Evolutionary conservation across 2,888 invertebrate genomes (phyloP).

Genomic region (Empis livida): DNA sequence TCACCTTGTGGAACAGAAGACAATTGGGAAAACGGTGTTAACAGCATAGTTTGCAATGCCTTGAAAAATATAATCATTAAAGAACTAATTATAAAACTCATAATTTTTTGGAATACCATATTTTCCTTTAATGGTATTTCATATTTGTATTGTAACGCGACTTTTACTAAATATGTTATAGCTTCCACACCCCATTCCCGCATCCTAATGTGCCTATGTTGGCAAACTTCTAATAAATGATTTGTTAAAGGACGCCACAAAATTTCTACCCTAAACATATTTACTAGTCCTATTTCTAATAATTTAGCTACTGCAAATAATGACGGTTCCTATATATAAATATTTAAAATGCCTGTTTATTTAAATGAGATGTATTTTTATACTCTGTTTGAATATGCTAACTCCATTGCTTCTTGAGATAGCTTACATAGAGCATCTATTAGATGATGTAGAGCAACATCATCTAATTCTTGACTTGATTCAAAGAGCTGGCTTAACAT

Average conservation of each 20-base stretch:
- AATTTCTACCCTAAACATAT: conserved; percentile 84
- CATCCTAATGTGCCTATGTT: conserved; percentile 90
- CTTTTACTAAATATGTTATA: conserved; percentile 83
- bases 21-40: conserved; percentile 84
- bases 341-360: neutral
- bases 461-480: conserved; percentile 85
- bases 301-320: conserved; percentile 94
- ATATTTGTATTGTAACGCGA: conserved; percentile 79
- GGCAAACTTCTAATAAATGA: conserved; percentile 91
- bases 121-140: conserved; percentile 70
- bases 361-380: conserved; percentile 11
- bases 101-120: conserved; percentile 41
- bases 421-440: conserved; percentile 94
- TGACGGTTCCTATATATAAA: conserved; percentile 68
- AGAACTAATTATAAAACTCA: neutral
- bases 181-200: conserved; percentile 97
- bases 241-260: conserved; percentile 92
- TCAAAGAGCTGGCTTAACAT: conserved; percentile 90
- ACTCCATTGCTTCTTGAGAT: conserved; percentile 92
- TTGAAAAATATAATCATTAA: conserved; percentile 19
- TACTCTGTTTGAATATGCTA: conserved; percentile 87
- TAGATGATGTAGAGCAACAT: conserved; percentile 87
- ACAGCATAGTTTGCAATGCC: conserved; percentile 71
- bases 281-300: conserved; percentile 93
- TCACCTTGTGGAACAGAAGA: conserved; percentile 84